Base-by-base conservation (phyloP, 2,113 vertebrate genomes). In the Chrysochloris asiatica region DNA sequence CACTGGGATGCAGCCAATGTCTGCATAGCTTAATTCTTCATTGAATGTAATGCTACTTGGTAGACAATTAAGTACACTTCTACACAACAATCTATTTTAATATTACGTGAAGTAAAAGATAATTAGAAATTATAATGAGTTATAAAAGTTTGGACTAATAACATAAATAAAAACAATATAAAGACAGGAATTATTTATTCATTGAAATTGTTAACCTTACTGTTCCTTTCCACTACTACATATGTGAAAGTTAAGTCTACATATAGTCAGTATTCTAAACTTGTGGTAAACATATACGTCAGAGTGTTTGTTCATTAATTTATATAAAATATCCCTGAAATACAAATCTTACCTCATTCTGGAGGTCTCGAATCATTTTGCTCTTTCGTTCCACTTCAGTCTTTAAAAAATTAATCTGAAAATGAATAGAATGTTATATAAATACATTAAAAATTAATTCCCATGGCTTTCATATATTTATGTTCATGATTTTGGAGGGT, bases 341-440 rank as follows among this genome's bases (percentile, higher is more conserved):
- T 22, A 7, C 26, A 71, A 10, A 10, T 84, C 96, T 97, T 98
- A 99, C 99, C 99, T 99, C 99, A 14, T 99, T 99, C 93, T 99
- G 99, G 56, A 99, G 98, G 96, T 99, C 99, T 95, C 99, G 99
- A 93, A 99, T 99, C 97, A 99, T 99, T 98, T 99, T 99, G 95
- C 96, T 99, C 95, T 99, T 99, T 96, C 99, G 99, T 96, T 99
- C 99, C 98, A 99, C 98, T 97, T 99, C 99, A 91, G 98, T 99
- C 98, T 99, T 99, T 73, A 99, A 97, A 96, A 99, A 99, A 95
- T 99, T 99, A 92, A 99, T 99, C 99, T 99, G 91, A 38, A 97
- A 97, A 93, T 73, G 36, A 93, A 86, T 21, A 93, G 12, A 95
- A 94, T 52, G 86, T n/a, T 76, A 93, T 69, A 10, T 80, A 79